These are phyloP conservation scores for Sclerodermus sp. DNA, from an alignment of 2,888 invertebrate genomes.

Conservation along the genomic window DNA sequence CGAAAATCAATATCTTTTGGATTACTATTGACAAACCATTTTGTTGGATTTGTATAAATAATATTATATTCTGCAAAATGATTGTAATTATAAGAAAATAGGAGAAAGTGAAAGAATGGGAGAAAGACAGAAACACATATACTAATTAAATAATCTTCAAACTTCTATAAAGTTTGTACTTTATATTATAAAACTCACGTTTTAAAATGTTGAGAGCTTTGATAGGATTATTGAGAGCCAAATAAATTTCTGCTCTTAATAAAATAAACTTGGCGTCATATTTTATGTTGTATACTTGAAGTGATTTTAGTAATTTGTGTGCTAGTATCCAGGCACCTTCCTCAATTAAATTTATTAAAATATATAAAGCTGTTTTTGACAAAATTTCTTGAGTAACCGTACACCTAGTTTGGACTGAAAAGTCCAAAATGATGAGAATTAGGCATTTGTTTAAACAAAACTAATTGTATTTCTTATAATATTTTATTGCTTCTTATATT, in stretches of 20 bases:
- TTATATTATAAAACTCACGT: slow-evolving; percentile 35
- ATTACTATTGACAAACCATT: slow-evolving; percentile 32
- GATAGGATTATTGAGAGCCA: slow-evolving; percentile 40
- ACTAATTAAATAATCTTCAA: neutral
- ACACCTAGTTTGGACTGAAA: slow-evolving; percentile 37
- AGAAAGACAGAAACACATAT: neutral
- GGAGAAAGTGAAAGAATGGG: too few relatives aligned
- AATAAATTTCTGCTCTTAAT: slow-evolving; percentile 41
- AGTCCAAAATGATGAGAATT: slow-evolving; percentile 15
- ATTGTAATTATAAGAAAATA: too few relatives aligned
- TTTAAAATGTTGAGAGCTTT: slow-evolving; percentile 40
- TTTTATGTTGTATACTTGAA: slow-evolving; percentile 24
- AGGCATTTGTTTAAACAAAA: neutral
- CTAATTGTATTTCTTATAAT: neutral
- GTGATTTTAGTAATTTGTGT: slow-evolving; percentile 29
- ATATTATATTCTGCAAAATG: slow-evolving; percentile 36
- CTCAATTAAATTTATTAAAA: slow-evolving; percentile 36
- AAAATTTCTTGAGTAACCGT: slow-evolving; percentile 24
- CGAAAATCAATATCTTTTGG: slow-evolving; percentile 28
- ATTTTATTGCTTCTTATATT: slow-evolving; percentile 6
- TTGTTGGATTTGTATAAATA: slow-evolving; percentile 24
- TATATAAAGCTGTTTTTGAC: slow-evolving; percentile 27
- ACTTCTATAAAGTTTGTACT: too few relatives aligned
- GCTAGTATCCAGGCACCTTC: slow-evolving; percentile 39
- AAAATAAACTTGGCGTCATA: slow-evolving; percentile 30